A percentile compares a stretch with the other conserved stretches of the same genome.
These are phyloP conservation scores for Brachionus calyciflorus DNA, from an alignment of 1,140 invertebrate species.

Conservation along the genomic window DNA sequence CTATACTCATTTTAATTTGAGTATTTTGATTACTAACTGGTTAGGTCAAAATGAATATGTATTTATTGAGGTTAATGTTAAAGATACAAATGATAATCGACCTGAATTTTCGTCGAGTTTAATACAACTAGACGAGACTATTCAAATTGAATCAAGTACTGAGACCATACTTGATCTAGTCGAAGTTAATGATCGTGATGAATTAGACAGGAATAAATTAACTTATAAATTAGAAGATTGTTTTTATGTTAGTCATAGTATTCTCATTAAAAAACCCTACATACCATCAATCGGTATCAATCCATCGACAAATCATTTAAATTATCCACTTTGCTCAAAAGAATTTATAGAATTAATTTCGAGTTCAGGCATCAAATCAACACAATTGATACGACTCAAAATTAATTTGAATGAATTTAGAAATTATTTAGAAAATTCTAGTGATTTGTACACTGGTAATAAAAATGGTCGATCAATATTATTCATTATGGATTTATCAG, in stretches of 20 bases:
- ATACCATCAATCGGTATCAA: neutral
- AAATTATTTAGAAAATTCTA: constrained; percentile 30
- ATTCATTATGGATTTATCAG: constrained; percentile 23
- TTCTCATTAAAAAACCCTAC: constrained; percentile 30
- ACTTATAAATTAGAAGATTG: constrained; percentile 36
- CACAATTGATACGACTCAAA: neutral
- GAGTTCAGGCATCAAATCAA: neutral
- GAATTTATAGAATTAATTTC: constrained; percentile 9
- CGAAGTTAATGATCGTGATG: neutral
- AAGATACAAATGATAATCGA: constrained; percentile 40
- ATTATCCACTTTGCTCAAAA: constrained; percentile 28
- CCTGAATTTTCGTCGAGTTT: constrained; percentile 15
- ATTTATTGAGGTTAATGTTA: neutral
- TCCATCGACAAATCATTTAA: neutral
- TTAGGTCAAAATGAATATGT: constrained; percentile 9
- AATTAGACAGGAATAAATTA: neutral
- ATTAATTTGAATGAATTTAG: neutral
- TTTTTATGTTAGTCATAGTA: neutral
- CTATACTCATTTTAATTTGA: neutral
- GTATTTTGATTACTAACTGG: constrained; percentile 30
- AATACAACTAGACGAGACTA: neutral
- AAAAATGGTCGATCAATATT: neutral
- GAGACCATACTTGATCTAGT: constrained; percentile 3
- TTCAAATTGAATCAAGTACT: neutral
- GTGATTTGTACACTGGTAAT: neutral